Percentiles rank a stretch among this genome's conserved stretches.
These are phyloP conservation scores for Eurystomus glaucurus DNA, from an alignment of 2,797 vertebrate species.

Conservation along the genomic window DNA sequence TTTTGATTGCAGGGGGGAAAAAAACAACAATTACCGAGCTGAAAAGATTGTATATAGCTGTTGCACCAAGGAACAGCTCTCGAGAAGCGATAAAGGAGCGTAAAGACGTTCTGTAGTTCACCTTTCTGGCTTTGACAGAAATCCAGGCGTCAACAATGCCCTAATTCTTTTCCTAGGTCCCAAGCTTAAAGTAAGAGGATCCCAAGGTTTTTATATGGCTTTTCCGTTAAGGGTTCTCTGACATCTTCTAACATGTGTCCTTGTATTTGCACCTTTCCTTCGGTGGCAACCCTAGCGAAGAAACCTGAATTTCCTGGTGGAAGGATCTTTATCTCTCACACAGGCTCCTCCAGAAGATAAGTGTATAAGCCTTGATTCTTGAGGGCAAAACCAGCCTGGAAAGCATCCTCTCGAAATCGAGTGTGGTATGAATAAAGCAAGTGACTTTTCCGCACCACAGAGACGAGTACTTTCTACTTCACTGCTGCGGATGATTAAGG, in stretches of 20 bases:
- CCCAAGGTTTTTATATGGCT: not conserved
- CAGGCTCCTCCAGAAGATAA: accelerated
- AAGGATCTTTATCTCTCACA: not conserved
- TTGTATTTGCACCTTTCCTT: not conserved
- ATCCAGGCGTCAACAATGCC: not conserved
- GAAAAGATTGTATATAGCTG: not conserved
- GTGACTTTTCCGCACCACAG: not conserved
- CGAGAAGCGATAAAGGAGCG: not conserved
- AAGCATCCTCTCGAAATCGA: not conserved
- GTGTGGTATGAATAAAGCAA: not conserved
- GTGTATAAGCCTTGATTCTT: not conserved
- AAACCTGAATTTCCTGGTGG: not conserved
- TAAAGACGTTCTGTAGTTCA: accelerated
- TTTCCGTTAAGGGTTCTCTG: not conserved
- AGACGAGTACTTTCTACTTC: conserved; percentile 39
- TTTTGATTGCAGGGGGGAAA: not conserved
- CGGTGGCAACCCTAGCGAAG: accelerated
- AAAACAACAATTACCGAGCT: not conserved
- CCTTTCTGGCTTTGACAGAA: not conserved
- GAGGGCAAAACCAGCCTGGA: not conserved
- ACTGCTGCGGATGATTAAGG: conserved; percentile 16
- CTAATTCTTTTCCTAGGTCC: not conserved
- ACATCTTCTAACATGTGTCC: accelerated
- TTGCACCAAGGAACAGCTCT: not conserved
- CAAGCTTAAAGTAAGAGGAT: not conserved